Conservation (phyloP, 1,140 invertebrate species). For the Heliconius congener region DNA sequence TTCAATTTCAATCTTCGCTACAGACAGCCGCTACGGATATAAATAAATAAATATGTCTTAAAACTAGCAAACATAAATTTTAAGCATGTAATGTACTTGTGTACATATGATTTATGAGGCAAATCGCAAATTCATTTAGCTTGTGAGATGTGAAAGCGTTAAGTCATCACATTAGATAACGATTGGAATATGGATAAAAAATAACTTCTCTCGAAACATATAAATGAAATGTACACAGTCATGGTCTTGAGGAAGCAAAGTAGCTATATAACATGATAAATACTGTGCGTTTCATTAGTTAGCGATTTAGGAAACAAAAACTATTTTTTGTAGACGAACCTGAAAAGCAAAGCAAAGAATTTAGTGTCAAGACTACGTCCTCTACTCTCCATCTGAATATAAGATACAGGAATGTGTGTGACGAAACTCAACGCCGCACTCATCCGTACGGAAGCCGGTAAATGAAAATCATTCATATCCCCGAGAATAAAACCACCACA, state of each 20-base stretch:
- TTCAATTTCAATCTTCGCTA: too few relatives aligned
- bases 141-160: slow-evolving; percentile 2
- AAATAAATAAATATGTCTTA: background rate
- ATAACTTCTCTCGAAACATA: background rate
- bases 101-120: background rate
- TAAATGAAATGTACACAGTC: background rate
- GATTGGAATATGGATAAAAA: background rate
- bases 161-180: slow-evolving; percentile 5
- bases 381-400: too few relatives aligned
- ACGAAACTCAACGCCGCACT: too few relatives aligned
- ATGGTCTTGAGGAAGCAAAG: background rate
- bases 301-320: background rate
- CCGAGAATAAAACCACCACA: too few relatives aligned
- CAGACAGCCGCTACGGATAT: too few relatives aligned
- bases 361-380: too few relatives aligned
- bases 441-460: too few relatives aligned
- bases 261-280: too few relatives aligned
- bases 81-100: background rate
- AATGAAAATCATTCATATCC: too few relatives aligned
- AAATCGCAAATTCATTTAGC: background rate
- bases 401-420: too few relatives aligned
- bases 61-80: background rate
- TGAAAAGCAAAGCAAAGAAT: too few relatives aligned
- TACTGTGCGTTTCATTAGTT: background rate
- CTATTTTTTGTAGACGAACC: too few relatives aligned